Evolutionary conservation across 2,113 vertebrate genomes (phyloP).

Genomic region (Sus scrofa): DNA sequence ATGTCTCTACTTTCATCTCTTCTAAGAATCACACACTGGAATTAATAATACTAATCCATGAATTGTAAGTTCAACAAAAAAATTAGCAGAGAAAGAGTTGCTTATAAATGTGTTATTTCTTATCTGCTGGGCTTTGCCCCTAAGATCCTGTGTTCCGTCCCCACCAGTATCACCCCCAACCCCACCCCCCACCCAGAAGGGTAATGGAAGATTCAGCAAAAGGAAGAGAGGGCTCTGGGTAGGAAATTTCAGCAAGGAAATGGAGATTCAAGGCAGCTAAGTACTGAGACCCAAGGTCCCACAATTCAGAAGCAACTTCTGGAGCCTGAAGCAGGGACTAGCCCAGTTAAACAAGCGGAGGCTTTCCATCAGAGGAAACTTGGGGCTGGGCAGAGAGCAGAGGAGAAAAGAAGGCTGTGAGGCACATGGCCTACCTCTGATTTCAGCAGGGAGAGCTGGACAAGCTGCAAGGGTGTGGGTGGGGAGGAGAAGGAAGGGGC

Average conservation of each 20-base stretch:
- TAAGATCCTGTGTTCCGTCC: background rate
- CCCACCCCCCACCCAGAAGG: no score
- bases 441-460: background rate
- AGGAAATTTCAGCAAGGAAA: background rate
- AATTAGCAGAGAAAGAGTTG: background rate
- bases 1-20: background rate
- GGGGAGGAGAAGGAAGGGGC: background rate
- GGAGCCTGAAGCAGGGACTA: background rate
- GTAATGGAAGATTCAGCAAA: background rate
- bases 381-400: background rate
- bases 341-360: background rate
- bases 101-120: background rate
- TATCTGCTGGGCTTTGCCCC: background rate
- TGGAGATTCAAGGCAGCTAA: background rate
- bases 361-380: background rate
- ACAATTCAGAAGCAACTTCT: background rate
- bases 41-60: background rate
- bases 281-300: no score
- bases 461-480: background rate
- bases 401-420: background rate
- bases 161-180: background rate
- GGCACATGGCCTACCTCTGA: background rate
- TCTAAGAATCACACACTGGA: background rate
- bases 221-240: rapidly evolving
- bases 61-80: background rate